phyloP scores from a whole-genome alignment of 2,113 vertebrate species.

The Saguinus imperator region DNA sequence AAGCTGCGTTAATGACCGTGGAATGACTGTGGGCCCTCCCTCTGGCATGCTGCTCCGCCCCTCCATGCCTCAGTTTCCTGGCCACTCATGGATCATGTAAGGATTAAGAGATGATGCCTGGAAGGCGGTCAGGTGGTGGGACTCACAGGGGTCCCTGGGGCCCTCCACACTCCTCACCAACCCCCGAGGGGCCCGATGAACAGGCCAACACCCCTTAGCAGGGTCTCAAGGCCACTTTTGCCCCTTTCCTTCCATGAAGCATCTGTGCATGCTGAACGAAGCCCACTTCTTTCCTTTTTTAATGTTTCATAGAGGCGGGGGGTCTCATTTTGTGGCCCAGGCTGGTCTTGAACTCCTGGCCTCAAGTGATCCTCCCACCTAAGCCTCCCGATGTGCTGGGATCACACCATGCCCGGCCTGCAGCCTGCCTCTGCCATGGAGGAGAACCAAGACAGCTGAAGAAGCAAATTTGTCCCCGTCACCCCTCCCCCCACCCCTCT shows the following conservation, averaged over 20 bases:
- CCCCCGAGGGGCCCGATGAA: background rate
- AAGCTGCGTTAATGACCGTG: background rate
- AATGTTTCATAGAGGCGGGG: no score
- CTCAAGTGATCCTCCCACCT: no score
- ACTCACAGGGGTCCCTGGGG: background rate
- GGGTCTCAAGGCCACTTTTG: background rate
- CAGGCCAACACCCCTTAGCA: background rate
- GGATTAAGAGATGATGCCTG: background rate
- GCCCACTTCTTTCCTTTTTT: background rate
- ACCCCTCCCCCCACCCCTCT: background rate
- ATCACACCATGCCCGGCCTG: no score
- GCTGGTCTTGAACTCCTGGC: no score
- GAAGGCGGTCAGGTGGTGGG: background rate
- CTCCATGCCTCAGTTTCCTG: background rate
- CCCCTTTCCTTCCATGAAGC: background rate
- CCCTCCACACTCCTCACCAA: background rate
- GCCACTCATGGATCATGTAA: background rate
- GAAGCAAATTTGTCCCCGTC: no score
- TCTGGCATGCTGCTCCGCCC: fast-evolving
- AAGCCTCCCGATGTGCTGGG: no score
- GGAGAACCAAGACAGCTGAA: background rate
- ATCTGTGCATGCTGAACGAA: background rate
- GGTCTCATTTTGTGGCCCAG: no score
- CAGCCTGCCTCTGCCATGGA: no score
- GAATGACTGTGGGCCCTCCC: background rate